phyloP scores from a whole-genome alignment of 2,797 vertebrate species.

The Hapalemur alaotrensis region DNA sequence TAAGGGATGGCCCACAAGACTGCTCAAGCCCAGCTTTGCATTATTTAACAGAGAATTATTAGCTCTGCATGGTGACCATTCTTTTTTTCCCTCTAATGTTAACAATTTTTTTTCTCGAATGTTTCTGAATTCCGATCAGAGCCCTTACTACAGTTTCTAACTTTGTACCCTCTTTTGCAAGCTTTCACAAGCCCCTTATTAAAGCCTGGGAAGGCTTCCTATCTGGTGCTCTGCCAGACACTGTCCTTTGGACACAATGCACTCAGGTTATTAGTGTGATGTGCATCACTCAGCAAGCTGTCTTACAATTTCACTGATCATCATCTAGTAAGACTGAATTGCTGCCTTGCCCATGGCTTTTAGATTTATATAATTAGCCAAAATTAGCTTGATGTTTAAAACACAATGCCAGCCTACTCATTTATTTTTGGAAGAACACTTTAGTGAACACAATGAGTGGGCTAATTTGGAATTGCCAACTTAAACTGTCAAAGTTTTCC shows the following conservation, averaged over 20 bases:
- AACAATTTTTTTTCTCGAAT: neutral
- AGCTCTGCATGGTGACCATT: neutral
- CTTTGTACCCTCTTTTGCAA: slow-evolving; percentile 54
- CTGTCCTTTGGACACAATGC: slow-evolving; percentile 55
- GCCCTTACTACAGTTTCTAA: slow-evolving; percentile 52
- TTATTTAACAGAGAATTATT: slow-evolving; percentile 23
- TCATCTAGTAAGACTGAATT: slow-evolving; percentile 66
- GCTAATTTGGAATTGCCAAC: slow-evolving; percentile 73
- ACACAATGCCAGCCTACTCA: slow-evolving; percentile 78
- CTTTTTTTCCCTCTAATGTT: neutral
- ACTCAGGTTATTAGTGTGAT: slow-evolving; percentile 53
- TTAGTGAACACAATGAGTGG: slow-evolving; percentile 65
- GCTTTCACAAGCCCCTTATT: slow-evolving; percentile 53
- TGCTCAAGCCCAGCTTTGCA: neutral
- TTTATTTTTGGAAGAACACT: slow-evolving; percentile 83
- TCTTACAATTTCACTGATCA: slow-evolving; percentile 72
- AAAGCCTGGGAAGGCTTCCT: slow-evolving; percentile 65
- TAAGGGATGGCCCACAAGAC: neutral
- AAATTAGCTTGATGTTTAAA: slow-evolving; percentile 83
- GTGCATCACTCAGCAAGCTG: slow-evolving; percentile 53
- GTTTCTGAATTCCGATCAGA: slow-evolving; percentile 56
- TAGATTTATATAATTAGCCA: slow-evolving; percentile 75
- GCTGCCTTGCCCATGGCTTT: slow-evolving; percentile 76
- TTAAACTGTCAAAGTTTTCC: slow-evolving; percentile 73
- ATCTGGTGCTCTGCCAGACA: slow-evolving; percentile 39